Base-by-base conservation (phyloP, 2,888 invertebrate species). In the Latrodectus elegans region DNA sequence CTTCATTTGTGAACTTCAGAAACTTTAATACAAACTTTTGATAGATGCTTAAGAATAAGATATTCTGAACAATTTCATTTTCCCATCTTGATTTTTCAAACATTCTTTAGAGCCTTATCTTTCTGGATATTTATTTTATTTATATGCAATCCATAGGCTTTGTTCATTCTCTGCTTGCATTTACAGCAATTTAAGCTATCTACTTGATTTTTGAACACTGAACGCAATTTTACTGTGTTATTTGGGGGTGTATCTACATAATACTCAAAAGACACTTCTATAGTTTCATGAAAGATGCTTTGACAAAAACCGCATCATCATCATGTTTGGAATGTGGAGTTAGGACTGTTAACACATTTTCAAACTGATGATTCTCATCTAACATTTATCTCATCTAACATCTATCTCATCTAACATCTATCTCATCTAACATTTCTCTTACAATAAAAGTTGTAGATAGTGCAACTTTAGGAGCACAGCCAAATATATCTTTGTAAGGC, bases 221-320 rank as follows among this genome's bases (percentile, higher is more conserved):
- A 53, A 73, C 15, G 14, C 53, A 52, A 52, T 52, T 52, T 73
- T 51, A 73, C 6, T 6, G 15, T 73, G 73, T 73, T 52, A 73
- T 73, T 73, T n/a, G 53, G 73, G 17, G 22, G 17, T 52, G 73
- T 52, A 52, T 73, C 53, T 73, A 52, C 73, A 52, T 73, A 73
- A n/a, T 52, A 17, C 52, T n/a, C 14, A 0, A 53, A 53, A 73
- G 73, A 51, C 26, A 1, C n/a, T 53, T 52, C 52, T 53, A 38
- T 4, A 38, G 51, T 73, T 38, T 6, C 73, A 73, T 17, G n/a
- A 22, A 52, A 73, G 73, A 8, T 53, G 52, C 53, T 53, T 73
- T 53, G n/a, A 52, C 38, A 38, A 38, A 38, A 38, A 15, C 17
- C 17, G 52, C 17, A 73, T n/a, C 2, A 0, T 38, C 0, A 2